phyloP scores from a whole-genome alignment of 2,113 vertebrate species.

The Amblyornis subalaris region DNA sequence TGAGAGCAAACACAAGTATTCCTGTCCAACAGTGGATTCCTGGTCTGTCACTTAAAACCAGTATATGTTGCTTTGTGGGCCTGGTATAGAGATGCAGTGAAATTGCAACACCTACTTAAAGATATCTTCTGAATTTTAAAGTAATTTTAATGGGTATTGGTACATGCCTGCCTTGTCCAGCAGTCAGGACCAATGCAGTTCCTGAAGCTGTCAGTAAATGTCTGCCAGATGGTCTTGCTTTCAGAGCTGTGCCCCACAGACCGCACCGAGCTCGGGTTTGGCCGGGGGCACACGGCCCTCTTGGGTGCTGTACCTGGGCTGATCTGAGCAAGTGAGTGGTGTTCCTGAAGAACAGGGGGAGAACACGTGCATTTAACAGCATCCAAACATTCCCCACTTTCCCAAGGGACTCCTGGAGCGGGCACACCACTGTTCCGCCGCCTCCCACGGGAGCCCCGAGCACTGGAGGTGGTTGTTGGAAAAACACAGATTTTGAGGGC shows the following conservation, averaged over 20 bases:
- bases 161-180: background rate
- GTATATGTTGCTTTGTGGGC: background rate
- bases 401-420: rapidly evolving
- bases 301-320: background rate
- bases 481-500: background rate
- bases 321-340: background rate
- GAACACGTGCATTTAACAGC: background rate
- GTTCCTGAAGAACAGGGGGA: background rate
- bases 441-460: background rate
- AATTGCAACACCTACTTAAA: background rate
- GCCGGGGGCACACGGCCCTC: rapidly evolving
- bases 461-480: background rate
- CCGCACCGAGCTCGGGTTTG: background rate
- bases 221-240: background rate
- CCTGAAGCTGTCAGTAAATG: background rate
- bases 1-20: background rate
- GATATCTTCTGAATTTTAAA: background rate
- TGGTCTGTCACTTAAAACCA: background rate
- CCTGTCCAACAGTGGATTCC: background rate
- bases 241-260: background rate
- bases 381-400: background rate
- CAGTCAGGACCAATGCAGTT: background rate
- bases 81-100: background rate
- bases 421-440: rapidly evolving
- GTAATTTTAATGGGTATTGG: background rate